Conservation (phyloP, 2,888 invertebrate genomes). For the Sepioteuthis lessoniana region DNA sequence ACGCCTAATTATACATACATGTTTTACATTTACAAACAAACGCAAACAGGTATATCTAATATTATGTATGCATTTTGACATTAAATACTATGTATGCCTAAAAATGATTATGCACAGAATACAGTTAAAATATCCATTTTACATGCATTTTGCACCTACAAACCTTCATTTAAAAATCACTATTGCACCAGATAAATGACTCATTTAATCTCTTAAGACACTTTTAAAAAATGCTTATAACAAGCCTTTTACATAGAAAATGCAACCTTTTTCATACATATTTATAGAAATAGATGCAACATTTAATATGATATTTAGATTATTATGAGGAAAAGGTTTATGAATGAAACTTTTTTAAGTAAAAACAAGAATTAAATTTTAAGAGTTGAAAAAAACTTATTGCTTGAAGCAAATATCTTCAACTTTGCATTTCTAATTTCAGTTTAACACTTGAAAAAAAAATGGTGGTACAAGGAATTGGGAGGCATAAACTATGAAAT, state of each 20-base stretch:
- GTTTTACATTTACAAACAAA: background rate
- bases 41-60: background rate
- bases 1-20: background rate
- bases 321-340: background rate
- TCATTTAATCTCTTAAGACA: background rate
- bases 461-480: background rate
- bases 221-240: background rate
- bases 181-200: background rate
- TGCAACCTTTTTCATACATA: background rate
- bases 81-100: background rate
- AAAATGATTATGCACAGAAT: background rate
- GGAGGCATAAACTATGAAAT: slow-evolving; percentile 4
- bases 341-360: background rate
- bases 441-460: background rate
- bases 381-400: background rate
- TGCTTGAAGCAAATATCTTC: background rate
- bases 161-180: background rate
- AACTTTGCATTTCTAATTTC: background rate
- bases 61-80: no score
- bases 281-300: slow-evolving; percentile 33
- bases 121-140: background rate
- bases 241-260: background rate
- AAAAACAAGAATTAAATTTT: background rate
- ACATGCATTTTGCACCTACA: background rate
- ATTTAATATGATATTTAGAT: background rate